Conservation (phyloP, 2,113 vertebrate species). For the Myiozetetes cayanensis region DNA sequence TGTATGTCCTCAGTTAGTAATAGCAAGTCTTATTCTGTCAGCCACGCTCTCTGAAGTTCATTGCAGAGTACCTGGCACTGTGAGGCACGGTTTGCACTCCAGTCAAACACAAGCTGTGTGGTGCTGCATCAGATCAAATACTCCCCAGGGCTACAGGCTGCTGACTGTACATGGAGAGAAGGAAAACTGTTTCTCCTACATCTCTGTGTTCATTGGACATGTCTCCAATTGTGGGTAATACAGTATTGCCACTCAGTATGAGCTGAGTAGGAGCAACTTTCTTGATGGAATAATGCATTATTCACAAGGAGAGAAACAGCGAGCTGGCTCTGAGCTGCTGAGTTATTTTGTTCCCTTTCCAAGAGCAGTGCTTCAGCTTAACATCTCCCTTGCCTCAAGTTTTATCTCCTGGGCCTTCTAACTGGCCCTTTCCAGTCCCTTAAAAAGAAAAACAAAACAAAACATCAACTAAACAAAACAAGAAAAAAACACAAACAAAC, state of each 20-base stretch:
- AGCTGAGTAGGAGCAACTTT: background rate
- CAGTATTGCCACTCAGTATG: background rate
- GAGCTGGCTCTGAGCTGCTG: background rate
- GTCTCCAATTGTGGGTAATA: background rate
- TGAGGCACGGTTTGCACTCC: background rate
- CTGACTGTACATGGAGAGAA: background rate
- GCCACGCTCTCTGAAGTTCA: background rate
- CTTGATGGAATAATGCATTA: slow-evolving; percentile 43
- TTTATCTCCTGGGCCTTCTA: background rate
- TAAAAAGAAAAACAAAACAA: background rate
- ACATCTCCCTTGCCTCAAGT: background rate
- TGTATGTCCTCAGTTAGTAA: background rate
- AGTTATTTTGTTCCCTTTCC: background rate
- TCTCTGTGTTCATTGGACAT: background rate
- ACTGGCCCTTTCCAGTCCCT: background rate
- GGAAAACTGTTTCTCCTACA: background rate
- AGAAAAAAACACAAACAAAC: background rate
- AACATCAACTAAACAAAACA: fast-evolving
- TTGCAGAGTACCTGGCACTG: background rate
- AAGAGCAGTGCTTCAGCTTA: background rate
- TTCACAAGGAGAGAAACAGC: background rate
- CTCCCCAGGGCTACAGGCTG: background rate
- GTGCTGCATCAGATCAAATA: background rate
- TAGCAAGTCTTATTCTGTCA: background rate
- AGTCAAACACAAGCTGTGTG: background rate